These are phyloP conservation scores for Cichladusa arquata DNA, from an alignment of 2,113 vertebrate genomes.

Conservation along the genomic window DNA sequence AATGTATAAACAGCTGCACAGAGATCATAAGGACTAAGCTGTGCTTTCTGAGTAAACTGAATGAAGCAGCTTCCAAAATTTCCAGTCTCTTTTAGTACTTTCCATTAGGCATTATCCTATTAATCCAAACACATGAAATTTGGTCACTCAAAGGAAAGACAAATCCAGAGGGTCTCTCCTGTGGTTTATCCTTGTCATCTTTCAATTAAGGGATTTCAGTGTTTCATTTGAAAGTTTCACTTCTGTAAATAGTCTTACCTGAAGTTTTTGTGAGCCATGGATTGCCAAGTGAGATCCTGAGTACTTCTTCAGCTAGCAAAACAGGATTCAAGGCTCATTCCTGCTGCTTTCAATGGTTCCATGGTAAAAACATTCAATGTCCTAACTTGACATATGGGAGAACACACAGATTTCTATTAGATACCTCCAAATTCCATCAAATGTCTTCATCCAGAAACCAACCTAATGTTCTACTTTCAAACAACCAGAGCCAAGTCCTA, in stretches of 20 bases:
- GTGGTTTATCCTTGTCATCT: conserved; percentile 9
- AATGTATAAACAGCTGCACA: conserved; percentile 17
- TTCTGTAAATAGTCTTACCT: not conserved
- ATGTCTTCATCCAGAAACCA: not conserved
- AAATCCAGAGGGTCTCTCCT: conserved; percentile 27
- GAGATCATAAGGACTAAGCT: conserved; percentile 32
- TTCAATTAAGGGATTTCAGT: not conserved
- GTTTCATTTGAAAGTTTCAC: not conserved
- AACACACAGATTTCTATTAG: not conserved
- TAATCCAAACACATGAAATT: conserved; percentile 56
- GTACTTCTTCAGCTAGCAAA: not conserved
- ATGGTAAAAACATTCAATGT: not conserved
- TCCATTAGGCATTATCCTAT: not conserved
- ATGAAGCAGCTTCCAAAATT: conserved; percentile 25
- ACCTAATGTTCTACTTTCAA: not conserved
- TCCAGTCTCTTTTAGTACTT: not conserved
- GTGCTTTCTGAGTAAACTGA: conserved; percentile 25
- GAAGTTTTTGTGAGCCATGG: not conserved
- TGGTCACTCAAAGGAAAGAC: conserved; percentile 39
- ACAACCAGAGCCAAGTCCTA: not conserved
- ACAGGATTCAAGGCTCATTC: not conserved
- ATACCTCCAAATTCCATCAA: not conserved
- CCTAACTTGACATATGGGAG: not conserved
- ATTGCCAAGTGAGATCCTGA: not conserved
- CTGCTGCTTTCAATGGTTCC: not conserved